Percentiles rank a stretch among this genome's conserved stretches.
phyloP scores from a whole-genome alignment of 37 sponge, comb jelly and placozoan species.

The Cliona cf. orientalis region DNA sequence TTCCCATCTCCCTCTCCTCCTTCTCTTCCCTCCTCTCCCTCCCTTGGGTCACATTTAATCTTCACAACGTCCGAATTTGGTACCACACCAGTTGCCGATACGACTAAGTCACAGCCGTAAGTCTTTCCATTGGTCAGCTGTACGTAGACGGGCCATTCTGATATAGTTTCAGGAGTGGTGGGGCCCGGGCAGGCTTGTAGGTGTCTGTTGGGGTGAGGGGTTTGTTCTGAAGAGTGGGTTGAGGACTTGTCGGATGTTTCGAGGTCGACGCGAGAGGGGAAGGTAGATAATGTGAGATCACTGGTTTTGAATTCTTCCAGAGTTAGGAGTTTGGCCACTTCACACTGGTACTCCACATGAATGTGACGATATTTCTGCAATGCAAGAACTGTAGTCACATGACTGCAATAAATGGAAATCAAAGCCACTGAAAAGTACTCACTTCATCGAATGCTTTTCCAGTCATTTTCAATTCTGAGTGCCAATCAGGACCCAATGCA shows the following conservation, averaged over 20 bases:
- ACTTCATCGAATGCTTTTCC: conserved; percentile 58
- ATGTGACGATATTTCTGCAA: conserved; percentile 43
- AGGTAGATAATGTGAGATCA: neutral
- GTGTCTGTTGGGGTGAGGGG: too few relatives aligned
- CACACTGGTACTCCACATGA: conserved; percentile 87
- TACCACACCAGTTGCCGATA: conserved; percentile 95
- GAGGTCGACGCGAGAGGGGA: neutral
- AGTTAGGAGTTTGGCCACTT: conserved; percentile 63
- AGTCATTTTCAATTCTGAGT: conserved; percentile 56
- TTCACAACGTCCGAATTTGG: conserved; percentile 45
- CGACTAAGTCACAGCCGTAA: conserved; percentile 90
- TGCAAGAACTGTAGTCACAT: conserved; percentile 1
- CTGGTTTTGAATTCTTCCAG: conserved; percentile 12
- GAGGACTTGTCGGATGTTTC: neutral
- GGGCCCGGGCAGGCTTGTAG: neutral
- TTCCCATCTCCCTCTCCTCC: neutral
- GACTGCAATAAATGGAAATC: neutral
- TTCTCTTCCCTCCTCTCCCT: neutral
- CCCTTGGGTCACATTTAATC: neutral
- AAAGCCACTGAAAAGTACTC: neutral
- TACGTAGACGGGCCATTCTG: conserved; percentile 83
- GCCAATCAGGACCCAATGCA: conserved; percentile 99
- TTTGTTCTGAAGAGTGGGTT: too few relatives aligned
- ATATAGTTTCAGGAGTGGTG: neutral
- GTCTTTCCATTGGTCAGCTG: conserved; percentile 83